Conservation (phyloP, 2,113 vertebrate genomes). For the Aptenodytes patagonicus region DNA sequence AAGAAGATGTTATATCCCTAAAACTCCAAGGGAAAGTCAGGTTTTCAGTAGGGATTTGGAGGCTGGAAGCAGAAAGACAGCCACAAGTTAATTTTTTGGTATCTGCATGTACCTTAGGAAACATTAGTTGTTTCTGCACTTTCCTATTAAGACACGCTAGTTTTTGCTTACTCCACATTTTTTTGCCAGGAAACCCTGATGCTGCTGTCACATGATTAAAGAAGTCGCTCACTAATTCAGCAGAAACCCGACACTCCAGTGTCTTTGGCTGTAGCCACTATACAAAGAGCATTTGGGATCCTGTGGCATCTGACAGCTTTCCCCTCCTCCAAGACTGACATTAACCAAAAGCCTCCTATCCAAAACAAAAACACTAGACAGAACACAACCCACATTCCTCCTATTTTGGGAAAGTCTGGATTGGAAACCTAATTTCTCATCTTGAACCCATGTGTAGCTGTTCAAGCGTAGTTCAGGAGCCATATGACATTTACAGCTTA, state of each 20-base stretch:
- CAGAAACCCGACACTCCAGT: background rate
- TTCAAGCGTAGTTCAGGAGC: background rate
- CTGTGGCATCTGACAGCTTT: background rate
- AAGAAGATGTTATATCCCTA: background rate
- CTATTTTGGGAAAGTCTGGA: slow-evolving; percentile 34
- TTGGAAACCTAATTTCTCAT: background rate
- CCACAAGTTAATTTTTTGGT: background rate
- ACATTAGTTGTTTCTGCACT: background rate
- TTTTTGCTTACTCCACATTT: background rate
- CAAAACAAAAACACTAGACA: background rate
- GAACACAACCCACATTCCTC: slow-evolving; percentile 22
- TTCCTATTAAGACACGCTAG: background rate
- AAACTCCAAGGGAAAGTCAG: background rate
- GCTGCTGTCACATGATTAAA: background rate
- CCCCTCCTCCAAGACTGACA: background rate
- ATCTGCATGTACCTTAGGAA: background rate
- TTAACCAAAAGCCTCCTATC: slow-evolving; percentile 8
- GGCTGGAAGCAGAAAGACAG: background rate
- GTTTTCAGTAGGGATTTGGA: background rate
- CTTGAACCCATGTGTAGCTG: slow-evolving; percentile 31
- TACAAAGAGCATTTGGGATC: background rate
- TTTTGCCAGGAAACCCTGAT: background rate
- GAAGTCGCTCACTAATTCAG: background rate
- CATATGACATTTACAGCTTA: slow-evolving; percentile 13
- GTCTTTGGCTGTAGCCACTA: background rate